These are phyloP conservation scores for Drosophila colorata DNA, from an alignment of 2,888 invertebrate genomes.

Conservation along the genomic window DNA sequence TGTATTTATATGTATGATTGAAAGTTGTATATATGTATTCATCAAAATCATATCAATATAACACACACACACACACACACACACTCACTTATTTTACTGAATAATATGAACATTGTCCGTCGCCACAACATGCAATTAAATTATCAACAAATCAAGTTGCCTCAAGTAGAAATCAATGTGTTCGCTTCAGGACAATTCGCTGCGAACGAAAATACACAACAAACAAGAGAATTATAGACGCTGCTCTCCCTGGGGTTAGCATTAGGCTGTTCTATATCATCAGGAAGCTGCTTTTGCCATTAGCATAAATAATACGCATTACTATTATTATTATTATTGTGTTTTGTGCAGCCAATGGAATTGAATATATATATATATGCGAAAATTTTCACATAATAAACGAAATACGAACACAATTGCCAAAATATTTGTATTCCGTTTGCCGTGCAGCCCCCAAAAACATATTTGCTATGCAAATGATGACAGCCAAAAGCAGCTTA, in stretches of 20 bases:
- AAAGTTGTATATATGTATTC: too few species aligned
- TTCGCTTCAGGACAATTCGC: conserved; percentile 7
- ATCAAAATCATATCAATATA: not conserved
- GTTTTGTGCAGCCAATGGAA: conserved; percentile 7
- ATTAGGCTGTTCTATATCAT: conserved; percentile 4
- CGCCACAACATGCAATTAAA: conserved; percentile 6
- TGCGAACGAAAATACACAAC: conserved; percentile 1
- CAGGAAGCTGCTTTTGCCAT: conserved; percentile 32
- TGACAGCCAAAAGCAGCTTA: conserved; percentile 50
- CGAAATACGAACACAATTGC: conserved; percentile 40
- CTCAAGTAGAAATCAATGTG: conserved; percentile 19
- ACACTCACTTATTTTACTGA: too few species aligned
- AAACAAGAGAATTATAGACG: conserved; percentile 33
- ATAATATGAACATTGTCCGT: too few species aligned
- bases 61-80: too few species aligned
- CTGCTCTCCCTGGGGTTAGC: conserved; percentile 23
- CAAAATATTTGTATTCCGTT: conserved; percentile 45
- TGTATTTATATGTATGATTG: too few species aligned
- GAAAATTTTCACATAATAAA: conserved; percentile 59
- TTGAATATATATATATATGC: conserved; percentile 51
- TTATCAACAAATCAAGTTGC: conserved; percentile 19
- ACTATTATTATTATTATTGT: conserved; percentile 45
- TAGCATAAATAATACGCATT: conserved; percentile 52
- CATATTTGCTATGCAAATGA: conserved; percentile 68
- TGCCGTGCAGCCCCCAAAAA: conserved; percentile 19